A percentile compares a stretch with the other conserved stretches of the same genome.
These are phyloP conservation scores for Pissodes strobi DNA, from an alignment of 1,140 invertebrate genomes.

Conservation along the genomic window DNA sequence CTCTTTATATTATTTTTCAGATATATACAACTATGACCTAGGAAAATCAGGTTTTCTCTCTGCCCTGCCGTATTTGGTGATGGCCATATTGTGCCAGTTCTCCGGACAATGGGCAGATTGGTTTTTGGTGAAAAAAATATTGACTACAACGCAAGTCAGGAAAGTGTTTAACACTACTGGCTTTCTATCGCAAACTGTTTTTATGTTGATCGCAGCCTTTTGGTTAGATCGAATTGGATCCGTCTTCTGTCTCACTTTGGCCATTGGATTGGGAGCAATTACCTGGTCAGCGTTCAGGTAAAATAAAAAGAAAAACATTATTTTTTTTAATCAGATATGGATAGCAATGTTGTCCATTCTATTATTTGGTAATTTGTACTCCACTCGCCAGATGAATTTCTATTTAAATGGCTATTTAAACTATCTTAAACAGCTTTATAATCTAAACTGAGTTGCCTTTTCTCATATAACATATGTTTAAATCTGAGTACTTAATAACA, in stretches of 20 bases:
- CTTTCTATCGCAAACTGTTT: conserved; percentile 80
- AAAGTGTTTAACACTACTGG: conserved; percentile 79
- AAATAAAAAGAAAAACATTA: too few relatives aligned
- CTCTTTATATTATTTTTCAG: conserved; percentile 64
- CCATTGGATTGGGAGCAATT: conserved; percentile 86
- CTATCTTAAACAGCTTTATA: too few relatives aligned
- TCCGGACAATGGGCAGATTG: conserved; percentile 84
- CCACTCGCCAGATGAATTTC: too few relatives aligned
- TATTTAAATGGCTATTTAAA: too few relatives aligned
- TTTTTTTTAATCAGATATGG: too few relatives aligned
- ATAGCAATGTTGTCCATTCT: too few relatives aligned
- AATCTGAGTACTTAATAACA: too few relatives aligned
- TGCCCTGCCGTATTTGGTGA: conserved; percentile 83
- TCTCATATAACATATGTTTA: too few relatives aligned
- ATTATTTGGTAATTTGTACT: too few relatives aligned
- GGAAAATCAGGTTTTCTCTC: conserved; percentile 80
- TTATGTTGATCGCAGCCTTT: conserved; percentile 81
- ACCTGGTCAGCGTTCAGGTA: conserved; percentile 87
- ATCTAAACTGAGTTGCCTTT: too few relatives aligned
- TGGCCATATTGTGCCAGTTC: conserved; percentile 80
- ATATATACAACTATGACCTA: conserved; percentile 72
- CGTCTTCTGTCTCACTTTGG: conserved; percentile 78
- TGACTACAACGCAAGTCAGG: conserved; percentile 75
- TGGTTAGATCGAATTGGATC: conserved; percentile 67
- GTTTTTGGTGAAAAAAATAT: conserved; percentile 64